Evolutionary conservation across 2,797 vertebrate species (phyloP), one percentile per base, ranked within the genome.

Genomic region (Epinephelus malabaricus): DNA sequence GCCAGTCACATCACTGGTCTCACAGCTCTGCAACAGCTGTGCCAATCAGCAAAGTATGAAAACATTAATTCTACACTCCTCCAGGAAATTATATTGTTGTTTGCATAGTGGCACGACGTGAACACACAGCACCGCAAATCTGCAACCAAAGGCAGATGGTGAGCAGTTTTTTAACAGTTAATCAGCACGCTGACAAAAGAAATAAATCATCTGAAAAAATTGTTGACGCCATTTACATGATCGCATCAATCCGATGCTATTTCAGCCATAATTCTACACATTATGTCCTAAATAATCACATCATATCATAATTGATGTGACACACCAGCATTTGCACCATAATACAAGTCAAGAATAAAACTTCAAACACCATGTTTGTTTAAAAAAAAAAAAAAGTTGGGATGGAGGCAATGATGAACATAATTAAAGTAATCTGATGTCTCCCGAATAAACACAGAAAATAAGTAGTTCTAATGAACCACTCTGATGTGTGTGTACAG

Each of bases 211-310:
- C 30, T 14, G 3, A 23, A 65, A 30, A 64, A 61, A 49, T 13
- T 18, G 17, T 62, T 66, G 2, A 66, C 60, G 27, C 14, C 2
- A 6, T 46, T 58, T 17, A 3, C 27, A 21, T 25, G 15, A 58
- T 60, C 0, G 1, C 21, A 49, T 50, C 50, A 66, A 34, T 78
- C 4, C 1, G 4, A 21, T 1, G 0, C 53, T 47, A 69, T 47
- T 43, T 53, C 54, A 50, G 43, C 56, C 7, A 9, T 14, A 51
- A 51, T 67, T 66, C 9, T 46, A 34, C 15, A 62, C 12, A 25
- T 64, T 40, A 69, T 1, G 0, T 62, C 55, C 55, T 78, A 27
- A 83, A 78, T 55, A 23, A 43, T 70, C n/a, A 55, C 23, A 59
- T 61, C 34, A 34, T n/a, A 38, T 30, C 1, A 0, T 58, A 46